These are phyloP conservation scores for honey bee (Apis mellifera) DNA, from an alignment of 1,140 invertebrate species.

Conservation along the genomic window DNA sequence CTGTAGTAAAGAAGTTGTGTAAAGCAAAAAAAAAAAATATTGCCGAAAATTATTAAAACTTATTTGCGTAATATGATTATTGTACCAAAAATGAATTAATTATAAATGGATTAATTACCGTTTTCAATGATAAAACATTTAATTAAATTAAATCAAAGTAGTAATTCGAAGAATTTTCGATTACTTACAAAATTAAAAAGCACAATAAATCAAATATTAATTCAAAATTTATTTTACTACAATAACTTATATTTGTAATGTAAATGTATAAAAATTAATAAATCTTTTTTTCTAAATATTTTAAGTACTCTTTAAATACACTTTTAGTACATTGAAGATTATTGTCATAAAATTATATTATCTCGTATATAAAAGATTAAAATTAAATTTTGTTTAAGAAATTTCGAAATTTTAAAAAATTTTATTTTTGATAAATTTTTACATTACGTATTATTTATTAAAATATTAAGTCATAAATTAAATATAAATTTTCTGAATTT, in stretches of 20 bases:
- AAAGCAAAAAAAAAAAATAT: constrained; percentile 98
- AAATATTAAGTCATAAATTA: too few relatives aligned
- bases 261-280: constrained; percentile 37
- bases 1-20: constrained; percentile 95
- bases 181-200: constrained; percentile 99
- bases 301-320: background rate
- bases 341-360: background rate
- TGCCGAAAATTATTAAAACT: constrained; percentile 98
- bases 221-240: constrained; percentile 99
- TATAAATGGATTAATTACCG: constrained; percentile 86
- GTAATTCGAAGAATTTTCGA: constrained; percentile 99
- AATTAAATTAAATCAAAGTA: constrained; percentile 99
- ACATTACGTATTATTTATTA: too few relatives aligned
- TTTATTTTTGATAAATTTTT: too few relatives aligned
- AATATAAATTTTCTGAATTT: too few relatives aligned
- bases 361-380: background rate
- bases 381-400: background rate
- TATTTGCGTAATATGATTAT: constrained; percentile 99
- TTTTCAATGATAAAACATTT: constrained; percentile 99
- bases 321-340: background rate
- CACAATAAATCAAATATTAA: constrained; percentile 99
- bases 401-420: too few relatives aligned
- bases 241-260: constrained; percentile 84
- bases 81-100: constrained; percentile 99
- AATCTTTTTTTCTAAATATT: background rate